Base-by-base conservation (phyloP, 2,888 invertebrate species). In the Campoplex capitator region DNA sequence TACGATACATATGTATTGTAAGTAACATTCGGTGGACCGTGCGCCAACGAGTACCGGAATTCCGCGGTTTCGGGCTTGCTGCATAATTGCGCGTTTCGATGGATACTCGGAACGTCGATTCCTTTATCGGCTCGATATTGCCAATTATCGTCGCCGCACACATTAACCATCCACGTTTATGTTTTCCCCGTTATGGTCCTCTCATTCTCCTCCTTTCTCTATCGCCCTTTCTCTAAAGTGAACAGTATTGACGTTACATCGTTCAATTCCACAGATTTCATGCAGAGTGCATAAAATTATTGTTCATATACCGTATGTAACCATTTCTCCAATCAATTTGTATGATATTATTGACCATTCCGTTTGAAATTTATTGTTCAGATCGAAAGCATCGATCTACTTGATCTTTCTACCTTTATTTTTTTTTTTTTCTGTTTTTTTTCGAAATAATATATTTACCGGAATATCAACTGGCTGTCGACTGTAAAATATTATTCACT, bases 41-140 rank as follows among this genome's bases (percentile, higher is more conserved):
- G 75, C 9, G 45, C 82, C 75, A 88, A 89, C 85, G 86, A 88
- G 83, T 88, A 84, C 88, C 90, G 89, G 90, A 91, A 91, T 92
- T 92, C 91, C 90, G 92, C 84, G 92, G 92, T 92, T 91, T 91
- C 88, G 89, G 83, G 91, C 91, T 92, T 91, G 88, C 90, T 92
- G 92, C 92, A 92, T 92, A 92, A 93, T 93, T 92, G 90, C 89
- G 88, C 90, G 90, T 88, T 90, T 90, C 89, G 89, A 90, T 90
- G 90, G 88, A 88, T 90, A 83, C 89, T 85, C 84, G 89, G 88
- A 89, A 90, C 90, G 90, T 88, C 91, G 90, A 92, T 91, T 92
- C 91, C 93, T 92, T 93, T 92, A 92, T 92, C 91, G 70, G 89
- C 86, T 85, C 91, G 91, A 92, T 91, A 93, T 93, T 92, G 92